A percentile compares a stretch with the other conserved stretches of the same genome.
Conservation (phyloP, 2,888 invertebrate species). For the Eurois occulta region DNA sequence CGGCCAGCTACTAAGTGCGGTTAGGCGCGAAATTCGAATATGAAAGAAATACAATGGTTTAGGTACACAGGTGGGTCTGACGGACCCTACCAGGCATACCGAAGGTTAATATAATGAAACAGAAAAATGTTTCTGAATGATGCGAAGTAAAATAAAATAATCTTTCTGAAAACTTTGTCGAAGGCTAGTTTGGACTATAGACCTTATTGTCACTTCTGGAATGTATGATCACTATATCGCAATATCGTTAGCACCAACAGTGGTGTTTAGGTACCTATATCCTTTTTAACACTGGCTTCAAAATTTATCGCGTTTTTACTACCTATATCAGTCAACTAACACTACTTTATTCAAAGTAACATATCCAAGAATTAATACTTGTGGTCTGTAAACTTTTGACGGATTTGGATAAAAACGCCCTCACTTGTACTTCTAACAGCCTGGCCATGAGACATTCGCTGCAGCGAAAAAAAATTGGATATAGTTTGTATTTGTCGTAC, state of each 20-base stretch:
- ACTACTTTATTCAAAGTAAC: slow-evolving; percentile 13
- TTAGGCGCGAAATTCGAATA: too few relatives aligned
- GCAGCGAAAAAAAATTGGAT: too few relatives aligned
- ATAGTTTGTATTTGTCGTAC: too few relatives aligned
- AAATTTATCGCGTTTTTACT: slow-evolving; percentile 19
- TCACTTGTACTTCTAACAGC: slow-evolving; percentile 39
- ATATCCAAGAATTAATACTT: slow-evolving; percentile 26
- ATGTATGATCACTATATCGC: slow-evolving; percentile 13
- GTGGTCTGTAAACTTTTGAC: slow-evolving; percentile 27
- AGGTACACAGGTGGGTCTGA: too few relatives aligned
- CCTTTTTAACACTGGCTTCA: slow-evolving; percentile 31
- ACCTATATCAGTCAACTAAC: slow-evolving; percentile 10
- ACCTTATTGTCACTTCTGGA: slow-evolving; percentile 47
- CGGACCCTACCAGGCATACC: too few relatives aligned
- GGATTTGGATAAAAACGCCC: slow-evolving; percentile 30
- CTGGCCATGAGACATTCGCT: too few relatives aligned
- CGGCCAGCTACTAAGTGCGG: too few relatives aligned
- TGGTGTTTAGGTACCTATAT: slow-evolving; percentile 12
- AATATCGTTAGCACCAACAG: slow-evolving; percentile 11
- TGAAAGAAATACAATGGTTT: too few relatives aligned
- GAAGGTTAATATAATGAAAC: slow-evolving; percentile 46
- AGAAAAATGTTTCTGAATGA: slow-evolving; percentile 53
- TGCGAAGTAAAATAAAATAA: slow-evolving; percentile 50
- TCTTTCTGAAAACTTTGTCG: slow-evolving; percentile 60
- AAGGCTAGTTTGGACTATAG: slow-evolving; percentile 57